These are phyloP conservation scores for Tragelaphus imberbis DNA, from an alignment of 2,113 vertebrate species.

Conservation along the genomic window DNA sequence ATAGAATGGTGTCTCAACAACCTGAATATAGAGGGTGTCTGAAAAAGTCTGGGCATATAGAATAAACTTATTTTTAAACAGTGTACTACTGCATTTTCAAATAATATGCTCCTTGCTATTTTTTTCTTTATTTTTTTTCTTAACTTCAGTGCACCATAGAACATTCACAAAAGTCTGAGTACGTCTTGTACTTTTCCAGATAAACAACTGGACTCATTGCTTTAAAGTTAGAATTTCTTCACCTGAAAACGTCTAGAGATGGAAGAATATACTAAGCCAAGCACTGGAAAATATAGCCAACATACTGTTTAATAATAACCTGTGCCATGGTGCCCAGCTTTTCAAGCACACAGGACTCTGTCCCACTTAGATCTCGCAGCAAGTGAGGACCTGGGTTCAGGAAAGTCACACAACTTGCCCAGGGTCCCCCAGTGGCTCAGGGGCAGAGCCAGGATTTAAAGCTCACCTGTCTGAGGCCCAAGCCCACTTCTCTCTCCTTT, in stretches of 20 bases:
- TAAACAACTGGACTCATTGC: neutral
- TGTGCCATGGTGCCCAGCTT: neutral
- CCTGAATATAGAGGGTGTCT: neutral
- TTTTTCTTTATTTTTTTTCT: neutral
- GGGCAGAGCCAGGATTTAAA: neutral
- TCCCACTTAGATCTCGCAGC: neutral
- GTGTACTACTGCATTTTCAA: neutral
- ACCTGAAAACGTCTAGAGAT: neutral
- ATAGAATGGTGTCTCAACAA: neutral
- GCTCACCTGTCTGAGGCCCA: neutral
- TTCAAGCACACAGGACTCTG: neutral
- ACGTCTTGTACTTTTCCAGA: neutral
- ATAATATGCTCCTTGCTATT: neutral
- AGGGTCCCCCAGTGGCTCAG: neutral
- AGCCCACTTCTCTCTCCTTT: neutral
- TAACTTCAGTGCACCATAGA: neutral
- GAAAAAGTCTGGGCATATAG: neutral
- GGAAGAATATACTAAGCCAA: neutral
- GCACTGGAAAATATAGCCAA: neutral
- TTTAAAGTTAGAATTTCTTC: neutral
- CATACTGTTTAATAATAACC: neutral
- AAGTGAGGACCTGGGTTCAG: neutral
- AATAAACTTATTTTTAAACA: neutral
- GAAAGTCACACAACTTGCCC: neutral
- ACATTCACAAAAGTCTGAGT: neutral